Evolutionary conservation across 2,888 invertebrate species (phyloP).

Genomic region (Noctua comes): DNA sequence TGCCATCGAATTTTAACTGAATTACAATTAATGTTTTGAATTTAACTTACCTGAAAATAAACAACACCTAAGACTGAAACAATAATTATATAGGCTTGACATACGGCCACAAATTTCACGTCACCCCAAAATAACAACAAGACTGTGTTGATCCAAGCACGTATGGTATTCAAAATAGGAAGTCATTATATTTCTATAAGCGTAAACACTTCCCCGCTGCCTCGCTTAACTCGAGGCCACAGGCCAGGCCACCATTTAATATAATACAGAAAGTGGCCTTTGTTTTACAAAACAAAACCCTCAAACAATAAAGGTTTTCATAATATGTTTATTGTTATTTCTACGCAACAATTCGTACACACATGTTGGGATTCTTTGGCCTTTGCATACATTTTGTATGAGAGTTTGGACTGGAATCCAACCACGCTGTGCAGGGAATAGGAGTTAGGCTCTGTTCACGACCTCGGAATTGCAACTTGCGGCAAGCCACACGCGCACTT

Average conservation of each 20-base stretch:
- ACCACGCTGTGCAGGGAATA: slow-evolving; percentile 40
- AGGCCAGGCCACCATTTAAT: slow-evolving; percentile 52
- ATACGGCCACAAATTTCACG: slow-evolving; percentile 2
- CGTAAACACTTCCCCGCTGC: slow-evolving; percentile 43
- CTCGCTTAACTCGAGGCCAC: slow-evolving; percentile 39
- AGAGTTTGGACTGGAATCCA: slow-evolving; percentile 51
- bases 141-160: slow-evolving; percentile 38
- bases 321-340: slow-evolving; percentile 69
- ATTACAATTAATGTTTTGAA: not conserved
- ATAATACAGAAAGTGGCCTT: slow-evolving; percentile 65
- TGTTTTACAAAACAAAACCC: slow-evolving; percentile 66
- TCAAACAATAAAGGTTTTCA: slow-evolving; percentile 66
- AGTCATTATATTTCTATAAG: slow-evolving; percentile 56
- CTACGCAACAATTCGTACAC: slow-evolving; percentile 62
- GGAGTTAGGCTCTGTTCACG: not conserved
- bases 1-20: not conserved
- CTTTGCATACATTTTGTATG: slow-evolving; percentile 61
- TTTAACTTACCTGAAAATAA: slow-evolving; percentile 1
- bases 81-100: not conserved
- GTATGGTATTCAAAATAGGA: slow-evolving; percentile 49
- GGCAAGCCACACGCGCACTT: not conserved
- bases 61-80: not conserved
- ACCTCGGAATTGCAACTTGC: not conserved
- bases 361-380: slow-evolving; percentile 59
- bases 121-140: slow-evolving; percentile 25